Base-by-base conservation (phyloP, 2,113 vertebrate species). In the Callaeas wilsoni region DNA sequence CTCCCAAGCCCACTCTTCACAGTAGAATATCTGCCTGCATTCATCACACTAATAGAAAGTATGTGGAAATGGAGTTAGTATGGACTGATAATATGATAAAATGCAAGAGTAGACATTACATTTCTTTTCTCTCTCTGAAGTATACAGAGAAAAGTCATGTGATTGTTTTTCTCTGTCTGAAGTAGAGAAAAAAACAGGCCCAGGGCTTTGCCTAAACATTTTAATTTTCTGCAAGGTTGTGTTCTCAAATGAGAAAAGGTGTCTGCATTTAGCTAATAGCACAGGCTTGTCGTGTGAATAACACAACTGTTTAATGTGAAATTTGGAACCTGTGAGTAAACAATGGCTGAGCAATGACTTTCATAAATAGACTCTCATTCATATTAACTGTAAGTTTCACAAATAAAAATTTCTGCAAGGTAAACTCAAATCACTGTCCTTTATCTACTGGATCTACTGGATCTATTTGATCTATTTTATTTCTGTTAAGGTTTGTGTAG, bases 1-100 rank as follows among this genome's bases (percentile, higher is more conserved):
- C 97, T 99, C 41, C 99, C 99, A 8, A 98, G 98, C 50, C 99
- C 99, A 13, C 98, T 99, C 46, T 98, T 99, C 94, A 99, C 99
- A 6, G 97, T 98, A 93, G 98, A 99, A 59, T 99, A 99, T 81
- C 97, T 99, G 41, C 98, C 98, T 32, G 99, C 98, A 80, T 99
- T 99, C 97, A 98, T 98, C 94, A 96, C 91, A 0, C 97, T 99
- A 9, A 98, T 99, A 75, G 98, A 99, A 97, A 98, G 99, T 99
- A 98, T 23, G 98, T 98, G 47, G 71, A 85, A 75, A 69, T 57
- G 12, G 9, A 52, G n/a, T 64, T 50, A 49, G 1, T 16, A 17
- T 33, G 35, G 69, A 44, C 39, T 53, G 21, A 35, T 49, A 42
- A 30, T 25, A 67, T 10, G 16, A 68, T 18, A 39, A 92, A 77